Conservation (phyloP, 2,113 vertebrate genomes). For the Sciurus niger region DNA sequence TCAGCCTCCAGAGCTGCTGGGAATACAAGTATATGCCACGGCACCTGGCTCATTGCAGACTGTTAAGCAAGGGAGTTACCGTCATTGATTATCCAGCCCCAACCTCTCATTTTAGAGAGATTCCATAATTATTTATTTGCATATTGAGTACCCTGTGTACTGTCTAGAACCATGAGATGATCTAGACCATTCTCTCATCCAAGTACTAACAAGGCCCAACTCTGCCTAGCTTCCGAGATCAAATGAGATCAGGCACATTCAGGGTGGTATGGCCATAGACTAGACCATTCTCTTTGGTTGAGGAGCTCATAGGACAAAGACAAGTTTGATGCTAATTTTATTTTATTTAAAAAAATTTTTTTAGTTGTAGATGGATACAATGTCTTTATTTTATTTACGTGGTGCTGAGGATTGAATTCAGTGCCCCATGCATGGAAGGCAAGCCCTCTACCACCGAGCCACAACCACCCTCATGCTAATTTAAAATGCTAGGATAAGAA, state of each 20-base stretch:
- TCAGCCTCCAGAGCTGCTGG: too few relatives aligned
- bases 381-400: too few relatives aligned
- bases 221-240: too few relatives aligned
- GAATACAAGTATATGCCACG: not conserved
- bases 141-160: not conserved
- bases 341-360: too few relatives aligned
- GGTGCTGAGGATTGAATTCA: too few relatives aligned
- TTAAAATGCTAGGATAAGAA: not conserved
- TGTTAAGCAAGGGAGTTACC: not conserved
- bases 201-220: too few relatives aligned
- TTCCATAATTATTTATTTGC: not conserved
- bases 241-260: too few relatives aligned
- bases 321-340: too few relatives aligned
- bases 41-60: not conserved
- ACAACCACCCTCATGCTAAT: not conserved
- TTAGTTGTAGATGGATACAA: too few relatives aligned
- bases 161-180: not conserved
- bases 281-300: not conserved
- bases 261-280: too few relatives aligned
- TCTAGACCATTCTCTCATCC: not conserved
- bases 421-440: too few relatives aligned
- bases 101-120: not conserved
- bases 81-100: not conserved
- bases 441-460: too few relatives aligned
- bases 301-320: not conserved